These are phyloP conservation scores for Cephalopholis sonnerati DNA, from an alignment of 2,113 vertebrate species.

Conservation along the genomic window DNA sequence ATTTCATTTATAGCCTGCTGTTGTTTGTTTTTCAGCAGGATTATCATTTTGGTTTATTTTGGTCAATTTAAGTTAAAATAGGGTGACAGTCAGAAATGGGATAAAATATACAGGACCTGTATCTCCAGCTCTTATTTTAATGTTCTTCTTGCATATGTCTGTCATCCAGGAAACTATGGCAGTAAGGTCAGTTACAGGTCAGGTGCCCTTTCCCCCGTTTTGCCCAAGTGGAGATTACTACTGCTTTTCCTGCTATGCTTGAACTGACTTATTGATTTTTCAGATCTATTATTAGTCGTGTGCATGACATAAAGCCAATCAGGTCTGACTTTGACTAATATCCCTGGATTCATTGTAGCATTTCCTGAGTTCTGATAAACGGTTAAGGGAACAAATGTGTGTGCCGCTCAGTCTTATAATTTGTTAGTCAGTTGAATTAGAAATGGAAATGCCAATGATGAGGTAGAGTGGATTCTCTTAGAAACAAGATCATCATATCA, in stretches of 20 bases:
- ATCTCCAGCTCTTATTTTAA: neutral
- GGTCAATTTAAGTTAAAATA: neutral
- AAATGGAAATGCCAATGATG: neutral
- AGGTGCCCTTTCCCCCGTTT: neutral
- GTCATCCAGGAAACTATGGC: neutral
- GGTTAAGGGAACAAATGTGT: neutral
- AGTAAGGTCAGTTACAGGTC: neutral
- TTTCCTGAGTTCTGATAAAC: conserved; percentile 27
- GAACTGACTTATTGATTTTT: conserved; percentile 15
- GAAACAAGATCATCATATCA: neutral
- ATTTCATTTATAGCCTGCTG: conserved; percentile 8
- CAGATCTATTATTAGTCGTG: conserved; percentile 15
- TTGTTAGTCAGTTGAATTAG: conserved; percentile 8
- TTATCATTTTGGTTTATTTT: conserved; percentile 22
- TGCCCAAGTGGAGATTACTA: conserved; percentile 4
- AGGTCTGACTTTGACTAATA: conserved; percentile 28
- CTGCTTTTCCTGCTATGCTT: neutral
- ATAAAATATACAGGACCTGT: neutral
- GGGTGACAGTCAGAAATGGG: no score
- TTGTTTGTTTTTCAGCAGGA: conserved; percentile 6
- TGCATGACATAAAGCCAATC: neutral
- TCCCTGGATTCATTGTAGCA: neutral
- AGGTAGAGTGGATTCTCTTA: neutral
- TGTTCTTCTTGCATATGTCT: neutral
- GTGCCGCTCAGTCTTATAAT: conserved; percentile 2